These are phyloP conservation scores for Rhinophrynus dorsalis DNA, from an alignment of 2,797 vertebrate genomes.

Conservation along the genomic window DNA sequence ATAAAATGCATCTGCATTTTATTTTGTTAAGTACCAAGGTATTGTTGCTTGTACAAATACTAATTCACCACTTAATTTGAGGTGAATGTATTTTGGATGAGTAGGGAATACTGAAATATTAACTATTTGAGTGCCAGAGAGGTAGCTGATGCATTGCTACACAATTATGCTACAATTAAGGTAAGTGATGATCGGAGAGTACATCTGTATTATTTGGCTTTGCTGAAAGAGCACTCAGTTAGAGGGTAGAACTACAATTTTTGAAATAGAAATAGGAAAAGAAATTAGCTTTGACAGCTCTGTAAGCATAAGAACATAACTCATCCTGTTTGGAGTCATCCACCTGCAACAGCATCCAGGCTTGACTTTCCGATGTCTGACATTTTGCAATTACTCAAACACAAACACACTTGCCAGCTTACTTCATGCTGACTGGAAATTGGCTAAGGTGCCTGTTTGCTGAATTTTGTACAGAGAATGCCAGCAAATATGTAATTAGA, in stretches of 20 bases:
- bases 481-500: slow-evolving; percentile 46
- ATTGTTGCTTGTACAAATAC: no score
- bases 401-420: slow-evolving; percentile 47
- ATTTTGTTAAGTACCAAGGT: no score
- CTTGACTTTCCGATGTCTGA: slow-evolving; percentile 46
- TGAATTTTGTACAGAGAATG: slow-evolving; percentile 37
- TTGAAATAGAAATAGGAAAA: slow-evolving; percentile 43
- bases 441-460: slow-evolving; percentile 25
- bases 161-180: no score
- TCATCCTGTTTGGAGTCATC: slow-evolving; percentile 46
- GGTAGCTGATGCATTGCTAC: no score
- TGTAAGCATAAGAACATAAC: slow-evolving; percentile 45
- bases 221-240: slow-evolving; percentile 15
- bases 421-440: slow-evolving; percentile 40
- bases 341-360: slow-evolving; percentile 48
- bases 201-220: slow-evolving; percentile 25
- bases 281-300: slow-evolving; percentile 46
- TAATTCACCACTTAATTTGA: no score
- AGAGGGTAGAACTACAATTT: slow-evolving; percentile 41
- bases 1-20: no score
- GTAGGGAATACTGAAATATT: no score
- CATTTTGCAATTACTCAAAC: slow-evolving; percentile 48
- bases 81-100: no score
- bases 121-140: no score
- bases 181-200: no score